Evolutionary conservation across 2,888 invertebrate genomes (phyloP).

Genomic region (Candidula unifasciata): DNA sequence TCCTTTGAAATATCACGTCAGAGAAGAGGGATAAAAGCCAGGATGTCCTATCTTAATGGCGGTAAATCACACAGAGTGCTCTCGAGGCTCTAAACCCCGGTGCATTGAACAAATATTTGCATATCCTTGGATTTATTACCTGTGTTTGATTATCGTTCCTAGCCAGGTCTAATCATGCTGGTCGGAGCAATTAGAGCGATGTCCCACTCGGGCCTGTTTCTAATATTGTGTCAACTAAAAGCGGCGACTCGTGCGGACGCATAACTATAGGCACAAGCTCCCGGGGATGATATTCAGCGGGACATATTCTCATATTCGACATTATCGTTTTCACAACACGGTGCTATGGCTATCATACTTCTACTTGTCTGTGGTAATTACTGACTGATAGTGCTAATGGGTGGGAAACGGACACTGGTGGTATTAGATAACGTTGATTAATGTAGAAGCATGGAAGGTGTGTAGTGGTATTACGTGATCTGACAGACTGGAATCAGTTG

Average conservation of each 20-base stretch:
- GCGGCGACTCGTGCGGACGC: constrained; percentile 40
- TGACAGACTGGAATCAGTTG: not conserved
- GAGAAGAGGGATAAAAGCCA: constrained; percentile 43
- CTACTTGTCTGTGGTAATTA: not conserved
- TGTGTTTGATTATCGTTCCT: constrained; percentile 47
- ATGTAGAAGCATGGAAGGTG: not conserved
- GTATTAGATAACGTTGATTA: not conserved
- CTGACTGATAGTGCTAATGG: constrained; percentile 17
- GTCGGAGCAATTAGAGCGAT: constrained; percentile 43
- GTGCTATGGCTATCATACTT: constrained; percentile 27
- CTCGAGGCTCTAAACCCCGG: constrained; percentile 38
- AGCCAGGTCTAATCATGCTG: constrained; percentile 44
- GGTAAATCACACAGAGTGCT: constrained; percentile 49
- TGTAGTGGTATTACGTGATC: constrained; percentile 6
- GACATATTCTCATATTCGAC: constrained; percentile 11
- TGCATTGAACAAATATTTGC: constrained; percentile 48
- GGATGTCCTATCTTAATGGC: constrained; percentile 44
- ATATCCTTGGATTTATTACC: constrained; percentile 46
- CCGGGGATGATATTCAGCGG: constrained; percentile 16
- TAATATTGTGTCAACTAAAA: constrained; percentile 48
- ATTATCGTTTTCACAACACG: constrained; percentile 16
- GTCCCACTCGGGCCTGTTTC: constrained; percentile 31
- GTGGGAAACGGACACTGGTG: not conserved
- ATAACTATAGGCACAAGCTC: constrained; percentile 42
- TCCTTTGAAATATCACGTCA: constrained; percentile 42